Base-by-base conservation (phyloP, 2,888 invertebrate species). In the Tachina fera region DNA sequence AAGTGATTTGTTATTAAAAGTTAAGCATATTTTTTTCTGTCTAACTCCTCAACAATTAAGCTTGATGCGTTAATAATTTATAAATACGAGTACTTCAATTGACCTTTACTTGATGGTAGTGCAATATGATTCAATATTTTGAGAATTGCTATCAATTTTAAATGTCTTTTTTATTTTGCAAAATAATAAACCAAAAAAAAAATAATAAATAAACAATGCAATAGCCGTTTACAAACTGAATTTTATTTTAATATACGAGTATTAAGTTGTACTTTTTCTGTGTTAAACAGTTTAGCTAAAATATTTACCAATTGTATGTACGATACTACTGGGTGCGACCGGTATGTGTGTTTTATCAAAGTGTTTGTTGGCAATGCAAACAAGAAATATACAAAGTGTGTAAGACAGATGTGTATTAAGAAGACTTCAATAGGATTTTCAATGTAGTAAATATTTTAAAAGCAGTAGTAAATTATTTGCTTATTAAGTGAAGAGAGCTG, bases 21-120 rank as follows among this genome's bases (percentile, higher is more conserved):
- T 14, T 67, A 22, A 31, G 16, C n/a, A 31, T 56, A 45, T n/a
- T 13, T 31, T 39, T 45, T 51, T 63, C 47, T 67, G 22, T 65
- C 19, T 51, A 65, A 65, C 63, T 56, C 39, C 53, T 70, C 11
- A 13, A 51, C 56, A 65, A 78, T 75, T 70, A 53, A 78, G 60
- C 58, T 79, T 75, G 78, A 74, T 74, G 75, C 68, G 41, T 58
- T 75, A 82, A 70, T 58, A 78, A 71, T 72, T 72, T 67, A 1
- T 19, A 43, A 78, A 68, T 43, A n/a, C n/a, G n/a, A n/a, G n/a
- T n/a, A 80, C 49, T 58, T 43, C 11, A 71, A 71, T 58, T 49
- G 65, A 82, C 78, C 78, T 82, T 61, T 81, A 63, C 16, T 81
- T 74, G 41, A 61, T 13, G 56, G 49, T 68, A 75, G 47, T 61